Evolutionary conservation across 2,797 vertebrate species (phyloP).

Genomic region (Ctenopoma multispine): DNA sequence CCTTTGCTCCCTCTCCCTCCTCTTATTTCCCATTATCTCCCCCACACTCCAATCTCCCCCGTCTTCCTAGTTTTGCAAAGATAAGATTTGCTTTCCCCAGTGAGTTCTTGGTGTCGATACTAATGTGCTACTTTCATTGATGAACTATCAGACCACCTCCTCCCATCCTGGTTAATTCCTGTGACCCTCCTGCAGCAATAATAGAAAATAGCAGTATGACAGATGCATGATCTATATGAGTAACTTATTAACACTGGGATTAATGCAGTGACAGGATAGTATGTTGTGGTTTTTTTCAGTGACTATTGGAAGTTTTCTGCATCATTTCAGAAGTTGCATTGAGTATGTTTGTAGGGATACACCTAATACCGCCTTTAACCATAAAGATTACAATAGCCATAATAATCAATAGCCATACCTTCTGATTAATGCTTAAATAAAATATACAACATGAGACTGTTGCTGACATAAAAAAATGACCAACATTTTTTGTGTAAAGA

Average conservation of each 20-base stretch:
- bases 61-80: slow-evolving; percentile 76
- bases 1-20: background rate
- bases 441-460: too few relatives aligned
- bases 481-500: too few relatives aligned
- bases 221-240: slow-evolving; percentile 5
- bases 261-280: background rate
- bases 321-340: too few relatives aligned
- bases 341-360: too few relatives aligned
- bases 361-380: too few relatives aligned
- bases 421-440: too few relatives aligned
- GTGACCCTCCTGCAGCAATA: slow-evolving; percentile 69
- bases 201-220: slow-evolving; percentile 10
- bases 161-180: slow-evolving; percentile 26
- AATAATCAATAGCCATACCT: too few relatives aligned
- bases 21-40: slow-evolving; percentile 62
- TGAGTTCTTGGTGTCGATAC: slow-evolving; percentile 78
- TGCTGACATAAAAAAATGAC: too few relatives aligned
- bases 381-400: too few relatives aligned
- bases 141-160: slow-evolving; percentile 77
- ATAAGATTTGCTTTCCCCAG: slow-evolving; percentile 79
- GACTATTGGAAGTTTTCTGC: background rate
- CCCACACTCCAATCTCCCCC: slow-evolving; percentile 58
- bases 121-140: slow-evolving; percentile 79
- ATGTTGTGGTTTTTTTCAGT: background rate
- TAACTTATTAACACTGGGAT: background rate